Evolutionary conservation across 2,888 invertebrate species (phyloP).

Genomic region (Chalcis sispes): DNA sequence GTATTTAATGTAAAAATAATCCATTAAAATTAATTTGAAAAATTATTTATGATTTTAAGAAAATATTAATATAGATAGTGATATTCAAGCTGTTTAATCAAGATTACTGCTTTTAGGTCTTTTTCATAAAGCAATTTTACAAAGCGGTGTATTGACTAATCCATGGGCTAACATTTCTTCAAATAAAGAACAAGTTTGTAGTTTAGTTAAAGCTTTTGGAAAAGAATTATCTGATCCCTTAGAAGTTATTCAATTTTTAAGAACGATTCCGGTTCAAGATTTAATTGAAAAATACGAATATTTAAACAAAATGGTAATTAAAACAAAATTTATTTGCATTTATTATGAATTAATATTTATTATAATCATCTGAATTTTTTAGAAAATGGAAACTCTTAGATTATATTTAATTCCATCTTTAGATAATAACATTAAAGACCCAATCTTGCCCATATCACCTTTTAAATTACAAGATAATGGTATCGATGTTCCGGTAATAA

Average conservation of each 20-base stretch:
- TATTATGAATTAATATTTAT: background rate
- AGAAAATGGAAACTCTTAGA: conserved; percentile 39
- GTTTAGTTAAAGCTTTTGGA: conserved; percentile 61
- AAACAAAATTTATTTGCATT: background rate
- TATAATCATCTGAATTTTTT: conserved; percentile 2
- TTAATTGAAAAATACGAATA: conserved; percentile 67
- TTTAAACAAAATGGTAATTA: conserved; percentile 58
- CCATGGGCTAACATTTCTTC: conserved; percentile 57
- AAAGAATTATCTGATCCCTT: conserved; percentile 59
- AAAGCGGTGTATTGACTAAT: conserved; percentile 62
- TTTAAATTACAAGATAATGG: conserved; percentile 66
- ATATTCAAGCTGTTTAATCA: too few species aligned
- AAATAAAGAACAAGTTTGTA: conserved; percentile 55
- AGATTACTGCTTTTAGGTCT: conserved; percentile 60
- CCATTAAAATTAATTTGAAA: too few species aligned
- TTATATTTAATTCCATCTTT: conserved; percentile 56
- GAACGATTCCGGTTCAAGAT: conserved; percentile 62
- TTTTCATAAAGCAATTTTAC: conserved; percentile 68
- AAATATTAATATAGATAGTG: too few species aligned
- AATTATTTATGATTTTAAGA: too few species aligned
- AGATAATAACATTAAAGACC: conserved; percentile 56
- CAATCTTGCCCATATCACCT: conserved; percentile 67
- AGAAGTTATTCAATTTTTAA: conserved; percentile 63
- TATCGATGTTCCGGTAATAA: conserved; percentile 77
- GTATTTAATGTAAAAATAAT: too few species aligned